These are phyloP conservation scores for Labeo rohita DNA, from an alignment of 2,113 vertebrate genomes.

Conservation along the genomic window DNA sequence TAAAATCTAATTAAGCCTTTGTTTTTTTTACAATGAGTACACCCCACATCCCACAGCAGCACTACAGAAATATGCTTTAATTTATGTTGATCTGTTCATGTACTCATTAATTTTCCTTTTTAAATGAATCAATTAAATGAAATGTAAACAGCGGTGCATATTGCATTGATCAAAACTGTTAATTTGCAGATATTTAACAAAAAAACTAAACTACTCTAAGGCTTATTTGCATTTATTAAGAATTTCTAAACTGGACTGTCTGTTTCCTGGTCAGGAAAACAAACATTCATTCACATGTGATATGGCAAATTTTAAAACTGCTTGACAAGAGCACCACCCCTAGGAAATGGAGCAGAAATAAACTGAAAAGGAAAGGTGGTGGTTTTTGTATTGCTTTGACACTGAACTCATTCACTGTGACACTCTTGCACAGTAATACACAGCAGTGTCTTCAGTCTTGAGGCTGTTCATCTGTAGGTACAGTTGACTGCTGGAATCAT, in stretches of 20 bases:
- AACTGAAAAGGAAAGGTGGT: background rate
- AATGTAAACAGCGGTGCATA: too few species aligned
- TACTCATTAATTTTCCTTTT: too few species aligned
- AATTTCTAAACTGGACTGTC: background rate
- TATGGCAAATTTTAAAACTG: background rate
- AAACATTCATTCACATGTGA: background rate
- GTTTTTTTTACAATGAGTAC: too few species aligned
- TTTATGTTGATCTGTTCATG: too few species aligned
- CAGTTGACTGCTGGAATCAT: slow-evolving; percentile 52
- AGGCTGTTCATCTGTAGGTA: slow-evolving; percentile 58
- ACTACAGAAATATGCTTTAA: too few species aligned
- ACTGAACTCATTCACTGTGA: slow-evolving; percentile 20
- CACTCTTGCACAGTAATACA: slow-evolving; percentile 48
- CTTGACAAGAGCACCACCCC: background rate
- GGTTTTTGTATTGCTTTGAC: slow-evolving; percentile 30
- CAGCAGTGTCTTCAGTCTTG: slow-evolving; percentile 52
- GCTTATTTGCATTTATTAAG: too few species aligned
- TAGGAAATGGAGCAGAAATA: background rate
- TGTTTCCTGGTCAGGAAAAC: background rate
- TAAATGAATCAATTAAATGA: too few species aligned
- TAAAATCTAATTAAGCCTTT: too few species aligned
- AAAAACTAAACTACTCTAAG: too few species aligned
- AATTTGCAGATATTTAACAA: too few species aligned
- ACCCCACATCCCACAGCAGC: too few species aligned
- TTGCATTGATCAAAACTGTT: too few species aligned